phyloP scores from a whole-genome alignment of 2,113 vertebrate species.

The Okapia johnstoni region DNA sequence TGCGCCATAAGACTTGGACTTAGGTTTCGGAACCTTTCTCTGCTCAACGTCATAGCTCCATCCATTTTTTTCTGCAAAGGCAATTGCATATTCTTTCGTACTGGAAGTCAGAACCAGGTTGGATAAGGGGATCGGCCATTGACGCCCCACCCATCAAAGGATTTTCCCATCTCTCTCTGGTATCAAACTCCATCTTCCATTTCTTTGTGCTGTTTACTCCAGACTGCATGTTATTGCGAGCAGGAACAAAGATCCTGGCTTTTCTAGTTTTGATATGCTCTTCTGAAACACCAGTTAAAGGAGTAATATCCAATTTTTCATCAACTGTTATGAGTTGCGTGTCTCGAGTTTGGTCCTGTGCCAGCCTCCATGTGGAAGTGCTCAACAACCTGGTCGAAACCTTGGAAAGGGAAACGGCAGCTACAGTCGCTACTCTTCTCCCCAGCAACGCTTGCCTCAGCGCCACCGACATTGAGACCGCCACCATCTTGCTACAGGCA shows the following conservation, averaged over 20 bases:
- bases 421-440: too few relatives aligned
- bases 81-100: too few relatives aligned
- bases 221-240: slow-evolving; percentile 96
- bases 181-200: slow-evolving; percentile 98
- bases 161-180: slow-evolving; percentile 98
- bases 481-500: too few relatives aligned
- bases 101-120: too few relatives aligned
- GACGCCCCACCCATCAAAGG: slow-evolving; percentile 98
- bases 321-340: slow-evolving; percentile 94
- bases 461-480: too few relatives aligned
- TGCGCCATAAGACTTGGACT: slow-evolving; percentile 95
- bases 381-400: slow-evolving; percentile 85
- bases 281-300: slow-evolving; percentile 92
- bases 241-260: slow-evolving; percentile 93
- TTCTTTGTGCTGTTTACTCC: slow-evolving; percentile 93
- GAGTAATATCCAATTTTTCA: slow-evolving; percentile 95
- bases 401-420: too few relatives aligned
- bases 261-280: slow-evolving; percentile 97
- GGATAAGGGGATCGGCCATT: neutral
- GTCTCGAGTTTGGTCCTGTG: slow-evolving; percentile 85
- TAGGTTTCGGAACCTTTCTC: slow-evolving; percentile 90
- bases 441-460: too few relatives aligned
- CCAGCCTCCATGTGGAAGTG: slow-evolving; percentile 89
- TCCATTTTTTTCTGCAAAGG: slow-evolving; percentile 67
- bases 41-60: slow-evolving; percentile 96